Evolutionary conservation across 2,113 vertebrate genomes (phyloP), one percentile per base, ranked within the genome.

Genomic region (Puffinus mauretanicus): DNA sequence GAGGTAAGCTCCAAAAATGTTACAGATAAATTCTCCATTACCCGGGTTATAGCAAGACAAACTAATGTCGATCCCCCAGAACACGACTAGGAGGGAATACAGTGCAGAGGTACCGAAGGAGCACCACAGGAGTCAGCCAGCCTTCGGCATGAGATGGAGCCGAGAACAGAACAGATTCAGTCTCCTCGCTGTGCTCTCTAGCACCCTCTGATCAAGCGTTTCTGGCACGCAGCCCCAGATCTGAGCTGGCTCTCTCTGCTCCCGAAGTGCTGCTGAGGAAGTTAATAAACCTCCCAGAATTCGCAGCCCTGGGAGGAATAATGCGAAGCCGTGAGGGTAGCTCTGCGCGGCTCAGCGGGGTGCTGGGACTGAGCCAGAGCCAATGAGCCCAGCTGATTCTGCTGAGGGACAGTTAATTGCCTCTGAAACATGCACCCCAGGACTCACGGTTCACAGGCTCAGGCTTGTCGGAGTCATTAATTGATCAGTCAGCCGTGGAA

Each of bases 241-340:
- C 52, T 1, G 8, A 89, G 77, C 77, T 12, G 65, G 51, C 61
- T 94, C 82, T 64, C 29, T 11, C 79, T 79, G 89, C 81, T 94
- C 73, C 80, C 6, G 1, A 47, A 64, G 73, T 18, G 61, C 81
- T 82, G 77, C 86, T 36, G 83, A 38, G 65, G 77, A 91, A 93
- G 86, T 96, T 96, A 96, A 96, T 96, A 96, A 96, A 92, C 86
- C 73, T 94, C 72, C 32, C 1, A n/a, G 91, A 96, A 96, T 96
- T 79, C 94, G 82, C 55, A 76, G 69, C 86, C 78, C 89, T 60
- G 26, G 26, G 26, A 95, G 91, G 46, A 91, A 89, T 51, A 85
- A 86, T 36, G 77, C 3, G 21, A 75, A 94, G 83, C 47, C 3
- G 0, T 13, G 58, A 92, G 88, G 40, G 29, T 62, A 60, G 81